Percentiles rank a stretch among this genome's conserved stretches.
These are phyloP conservation scores for Eulithis testata DNA, from an alignment of 2,888 invertebrate species.

Conservation along the genomic window DNA sequence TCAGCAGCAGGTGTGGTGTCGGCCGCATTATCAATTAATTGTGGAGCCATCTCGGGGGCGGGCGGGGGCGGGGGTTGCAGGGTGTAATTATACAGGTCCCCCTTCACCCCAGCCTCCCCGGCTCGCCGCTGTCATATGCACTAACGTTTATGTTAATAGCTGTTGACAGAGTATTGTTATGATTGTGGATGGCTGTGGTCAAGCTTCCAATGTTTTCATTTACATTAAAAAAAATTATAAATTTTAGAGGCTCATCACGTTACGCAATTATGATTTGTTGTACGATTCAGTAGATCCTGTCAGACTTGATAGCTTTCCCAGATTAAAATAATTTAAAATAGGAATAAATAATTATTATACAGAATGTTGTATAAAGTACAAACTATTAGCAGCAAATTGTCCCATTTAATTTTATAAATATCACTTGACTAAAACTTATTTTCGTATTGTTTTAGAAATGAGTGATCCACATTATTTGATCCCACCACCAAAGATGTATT, in stretches of 20 bases:
- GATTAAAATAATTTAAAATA: too few relatives aligned
- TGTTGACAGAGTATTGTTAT: constrained; percentile 35
- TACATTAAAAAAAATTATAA: too few relatives aligned
- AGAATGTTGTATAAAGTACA: too few relatives aligned
- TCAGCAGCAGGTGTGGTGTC: constrained; percentile 72
- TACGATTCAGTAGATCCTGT: too few relatives aligned
- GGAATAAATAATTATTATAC: too few relatives aligned
- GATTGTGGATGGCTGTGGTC: constrained; percentile 18
- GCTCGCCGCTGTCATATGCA: constrained; percentile 60
- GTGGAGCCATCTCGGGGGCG: constrained; percentile 51
- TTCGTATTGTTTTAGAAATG: constrained; percentile 1
- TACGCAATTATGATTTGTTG: too few relatives aligned
- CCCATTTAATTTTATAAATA: too few relatives aligned
- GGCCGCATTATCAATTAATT: constrained; percentile 69
- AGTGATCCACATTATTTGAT: background rate
- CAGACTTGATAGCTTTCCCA: too few relatives aligned
- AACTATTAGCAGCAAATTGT: too few relatives aligned
- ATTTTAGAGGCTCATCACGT: too few relatives aligned
- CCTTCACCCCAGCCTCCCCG: constrained; percentile 29
- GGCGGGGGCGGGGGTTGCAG: constrained; percentile 35
- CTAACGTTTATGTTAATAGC: constrained; percentile 62
- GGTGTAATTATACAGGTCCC: constrained; percentile 55
- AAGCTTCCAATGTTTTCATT: background rate
- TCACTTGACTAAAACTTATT: too few relatives aligned
- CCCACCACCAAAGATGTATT: background rate